A percentile compares a stretch with the other conserved stretches of the same genome.
phyloP scores from a whole-genome alignment of 2,113 vertebrate species.

The Taxidea taxus region DNA sequence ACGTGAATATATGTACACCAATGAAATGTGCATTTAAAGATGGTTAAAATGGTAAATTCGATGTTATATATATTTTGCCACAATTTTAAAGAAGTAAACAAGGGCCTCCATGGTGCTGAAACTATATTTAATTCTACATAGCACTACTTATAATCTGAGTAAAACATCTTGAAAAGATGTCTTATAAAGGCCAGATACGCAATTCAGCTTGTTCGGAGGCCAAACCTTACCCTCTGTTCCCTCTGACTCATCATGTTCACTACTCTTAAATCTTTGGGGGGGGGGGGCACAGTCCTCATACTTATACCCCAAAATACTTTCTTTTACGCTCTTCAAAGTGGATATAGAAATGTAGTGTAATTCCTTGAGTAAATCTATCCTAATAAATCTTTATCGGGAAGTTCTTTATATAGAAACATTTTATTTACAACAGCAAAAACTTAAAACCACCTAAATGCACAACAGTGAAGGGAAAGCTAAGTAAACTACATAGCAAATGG shows the following conservation, averaged over 20 bases:
- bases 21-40: neutral
- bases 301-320: neutral
- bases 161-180: neutral
- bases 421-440: constrained; percentile 24
- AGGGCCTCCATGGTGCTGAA: neutral
- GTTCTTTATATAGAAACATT: constrained; percentile 35
- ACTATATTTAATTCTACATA: neutral
- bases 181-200: neutral
- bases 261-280: neutral
- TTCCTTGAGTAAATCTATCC: neutral
- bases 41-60: neutral
- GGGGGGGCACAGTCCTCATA: neutral
- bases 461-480: neutral
- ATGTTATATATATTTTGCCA: neutral
- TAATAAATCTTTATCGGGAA: neutral
- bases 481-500: neutral
- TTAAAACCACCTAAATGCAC: neutral
- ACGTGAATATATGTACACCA: neutral
- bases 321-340: neutral
- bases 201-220: neutral
- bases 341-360: neutral
- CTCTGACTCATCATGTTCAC: neutral
- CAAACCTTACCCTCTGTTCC: neutral
- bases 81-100: neutral
- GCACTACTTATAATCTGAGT: neutral